These are phyloP conservation scores for Porites lobata DNA, from an alignment of 92 coral and sea anemone genomes.

Conservation along the genomic window DNA sequence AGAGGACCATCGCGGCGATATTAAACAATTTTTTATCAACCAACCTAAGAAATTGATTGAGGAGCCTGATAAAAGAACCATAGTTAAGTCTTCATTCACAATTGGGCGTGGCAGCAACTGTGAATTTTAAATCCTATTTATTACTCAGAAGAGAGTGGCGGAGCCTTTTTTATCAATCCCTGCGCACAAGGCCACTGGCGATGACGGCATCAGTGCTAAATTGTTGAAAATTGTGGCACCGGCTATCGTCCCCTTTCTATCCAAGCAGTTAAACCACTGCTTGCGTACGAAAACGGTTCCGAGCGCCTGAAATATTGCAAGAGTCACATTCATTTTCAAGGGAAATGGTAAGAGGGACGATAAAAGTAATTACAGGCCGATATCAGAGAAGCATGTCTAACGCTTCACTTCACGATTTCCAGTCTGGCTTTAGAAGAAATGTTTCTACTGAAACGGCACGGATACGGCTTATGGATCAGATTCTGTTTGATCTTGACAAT, in stretches of 20 bases:
- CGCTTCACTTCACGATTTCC: too few relatives aligned
- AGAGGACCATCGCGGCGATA: too few relatives aligned
- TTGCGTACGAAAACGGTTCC: neutral
- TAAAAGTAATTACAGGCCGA: too few relatives aligned
- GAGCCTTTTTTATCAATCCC: conserved; percentile 58
- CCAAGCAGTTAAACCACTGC: neutral
- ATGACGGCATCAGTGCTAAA: conserved; percentile 56
- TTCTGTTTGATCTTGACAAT: too few relatives aligned
- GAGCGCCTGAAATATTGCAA: neutral
- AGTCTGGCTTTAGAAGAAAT: too few relatives aligned
- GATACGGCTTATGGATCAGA: too few relatives aligned
- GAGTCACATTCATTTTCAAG: too few relatives aligned
- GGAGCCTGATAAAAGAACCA: neutral
- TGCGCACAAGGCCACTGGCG: conserved; percentile 64
- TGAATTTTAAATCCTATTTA: conserved; percentile 12
- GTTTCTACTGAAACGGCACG: too few relatives aligned
- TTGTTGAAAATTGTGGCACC: neutral
- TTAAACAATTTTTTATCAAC: too few relatives aligned
- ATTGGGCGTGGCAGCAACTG: neutral
- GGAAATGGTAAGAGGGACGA: too few relatives aligned
- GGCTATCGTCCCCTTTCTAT: neutral
- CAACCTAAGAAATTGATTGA: neutral
- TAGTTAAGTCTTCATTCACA: neutral
- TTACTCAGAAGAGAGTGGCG: conserved; percentile 25
- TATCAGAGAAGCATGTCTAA: too few relatives aligned